These are phyloP conservation scores for Liasis olivaceus DNA, from an alignment of 2,797 vertebrate genomes.

Conservation along the genomic window DNA sequence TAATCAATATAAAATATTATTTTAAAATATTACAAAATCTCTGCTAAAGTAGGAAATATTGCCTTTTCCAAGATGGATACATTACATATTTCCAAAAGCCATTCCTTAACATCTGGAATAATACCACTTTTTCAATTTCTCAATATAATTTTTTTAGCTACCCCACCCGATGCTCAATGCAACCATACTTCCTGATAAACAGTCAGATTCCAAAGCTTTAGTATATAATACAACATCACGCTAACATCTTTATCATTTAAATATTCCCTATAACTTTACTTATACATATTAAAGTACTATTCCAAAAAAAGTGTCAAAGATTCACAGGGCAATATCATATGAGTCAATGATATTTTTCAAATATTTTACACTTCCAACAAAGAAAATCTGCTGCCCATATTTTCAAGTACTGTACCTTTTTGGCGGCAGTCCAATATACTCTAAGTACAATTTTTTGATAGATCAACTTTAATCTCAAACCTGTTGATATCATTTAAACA, in stretches of 20 bases:
- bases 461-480: not conserved
- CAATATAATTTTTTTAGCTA: too few species aligned
- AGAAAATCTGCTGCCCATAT: not conserved
- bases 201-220: not conserved
- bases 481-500: not conserved
- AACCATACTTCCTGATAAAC: not conserved
- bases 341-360: not conserved
- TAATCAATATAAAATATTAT: too few species aligned
- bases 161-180: not conserved
- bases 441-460: not conserved
- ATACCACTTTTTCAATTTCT: not conserved
- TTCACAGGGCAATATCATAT: not conserved
- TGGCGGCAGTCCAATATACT: not conserved
- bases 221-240: not conserved
- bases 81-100: not conserved
- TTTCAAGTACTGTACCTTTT: not conserved
- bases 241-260: too few species aligned
- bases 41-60: too few species aligned
- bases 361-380: not conserved
- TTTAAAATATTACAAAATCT: too few species aligned
- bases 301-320: not conserved
- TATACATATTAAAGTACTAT: too few species aligned
- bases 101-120: not conserved
- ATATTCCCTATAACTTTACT: too few species aligned
- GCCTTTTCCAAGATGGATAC: not conserved